These are phyloP conservation scores for Buathra laborator DNA, from an alignment of 2,888 invertebrate genomes.

Conservation along the genomic window DNA sequence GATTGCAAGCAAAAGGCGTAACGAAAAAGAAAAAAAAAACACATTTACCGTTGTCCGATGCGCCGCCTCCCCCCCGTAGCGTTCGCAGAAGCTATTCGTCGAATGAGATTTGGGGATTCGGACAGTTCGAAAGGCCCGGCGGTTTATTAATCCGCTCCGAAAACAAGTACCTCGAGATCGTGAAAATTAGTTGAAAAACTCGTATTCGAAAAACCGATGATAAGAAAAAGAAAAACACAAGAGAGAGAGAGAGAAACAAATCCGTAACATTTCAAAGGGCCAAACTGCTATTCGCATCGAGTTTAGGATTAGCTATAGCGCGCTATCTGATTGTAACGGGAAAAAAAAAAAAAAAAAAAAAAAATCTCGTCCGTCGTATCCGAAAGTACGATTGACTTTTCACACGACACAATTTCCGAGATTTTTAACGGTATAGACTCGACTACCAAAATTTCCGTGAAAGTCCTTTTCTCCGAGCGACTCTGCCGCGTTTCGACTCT, in stretches of 20 bases:
- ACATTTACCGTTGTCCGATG: constrained; percentile 59
- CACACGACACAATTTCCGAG: too few species aligned
- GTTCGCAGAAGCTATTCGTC: constrained; percentile 54
- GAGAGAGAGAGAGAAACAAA: constrained; percentile 26
- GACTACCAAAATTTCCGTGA: too few species aligned
- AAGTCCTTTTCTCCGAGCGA: too few species aligned
- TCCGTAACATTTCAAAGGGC: constrained; percentile 54
- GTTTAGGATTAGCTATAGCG: constrained; percentile 64
- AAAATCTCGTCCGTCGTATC: too few species aligned
- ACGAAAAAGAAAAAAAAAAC: constrained; percentile 4
- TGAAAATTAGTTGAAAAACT: neutral
- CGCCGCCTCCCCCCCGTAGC: constrained; percentile 27
- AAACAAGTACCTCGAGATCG: neutral
- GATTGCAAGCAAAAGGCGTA: constrained; percentile 1
- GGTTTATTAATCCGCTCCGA: neutral
- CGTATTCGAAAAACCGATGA: neutral
- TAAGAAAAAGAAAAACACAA: constrained; percentile 11
- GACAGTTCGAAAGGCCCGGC: constrained; percentile 4
- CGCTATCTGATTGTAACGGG: constrained; percentile 60
- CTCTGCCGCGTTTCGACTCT: too few species aligned
- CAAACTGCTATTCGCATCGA: constrained; percentile 57
- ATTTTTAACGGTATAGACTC: too few species aligned
- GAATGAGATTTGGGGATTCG: constrained; percentile 9
- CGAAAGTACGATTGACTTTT: too few species aligned
- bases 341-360: too few species aligned